These are phyloP conservation scores for Sebastes steindachneri DNA, from an alignment of 2,797 vertebrate genomes.

Conservation along the genomic window DNA sequence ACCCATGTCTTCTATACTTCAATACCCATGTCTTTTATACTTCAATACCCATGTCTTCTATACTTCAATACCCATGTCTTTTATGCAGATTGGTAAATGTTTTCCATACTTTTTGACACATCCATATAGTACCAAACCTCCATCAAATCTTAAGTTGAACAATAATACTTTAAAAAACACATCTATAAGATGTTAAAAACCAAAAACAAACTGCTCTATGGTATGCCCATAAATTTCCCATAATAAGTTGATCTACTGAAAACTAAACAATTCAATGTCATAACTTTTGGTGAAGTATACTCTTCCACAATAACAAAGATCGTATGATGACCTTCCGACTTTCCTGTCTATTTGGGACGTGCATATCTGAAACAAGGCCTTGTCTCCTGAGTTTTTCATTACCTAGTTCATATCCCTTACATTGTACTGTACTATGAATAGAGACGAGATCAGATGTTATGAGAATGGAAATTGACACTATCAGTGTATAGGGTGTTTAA, in stretches of 20 bases:
- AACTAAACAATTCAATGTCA: not conserved
- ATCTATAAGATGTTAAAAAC: no score
- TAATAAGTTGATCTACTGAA: not conserved
- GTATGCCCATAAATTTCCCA: rapidly evolving
- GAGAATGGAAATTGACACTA: not conserved
- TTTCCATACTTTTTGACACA: no score
- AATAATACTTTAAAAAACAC: no score
- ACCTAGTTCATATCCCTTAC: slow-evolving; percentile 19
- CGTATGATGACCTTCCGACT: not conserved
- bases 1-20: no score
- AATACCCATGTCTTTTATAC: no score
- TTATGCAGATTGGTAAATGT: no score
- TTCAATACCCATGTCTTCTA: no score
- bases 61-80: no score
- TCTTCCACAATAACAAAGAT: not conserved
- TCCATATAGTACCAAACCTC: no score
- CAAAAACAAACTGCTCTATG: no score
- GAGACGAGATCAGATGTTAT: slow-evolving; percentile 19
- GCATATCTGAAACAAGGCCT: slow-evolving; percentile 6
- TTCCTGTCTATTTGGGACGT: not conserved
- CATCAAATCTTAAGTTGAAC: no score
- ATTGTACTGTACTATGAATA: slow-evolving; percentile 31
- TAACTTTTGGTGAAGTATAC: not conserved
- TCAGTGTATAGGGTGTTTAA: not conserved
- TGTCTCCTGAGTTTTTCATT: slow-evolving; percentile 6